These are phyloP conservation scores for Poeciliopsis retropinna DNA, from an alignment of 2,113 vertebrate genomes.

Conservation along the genomic window DNA sequence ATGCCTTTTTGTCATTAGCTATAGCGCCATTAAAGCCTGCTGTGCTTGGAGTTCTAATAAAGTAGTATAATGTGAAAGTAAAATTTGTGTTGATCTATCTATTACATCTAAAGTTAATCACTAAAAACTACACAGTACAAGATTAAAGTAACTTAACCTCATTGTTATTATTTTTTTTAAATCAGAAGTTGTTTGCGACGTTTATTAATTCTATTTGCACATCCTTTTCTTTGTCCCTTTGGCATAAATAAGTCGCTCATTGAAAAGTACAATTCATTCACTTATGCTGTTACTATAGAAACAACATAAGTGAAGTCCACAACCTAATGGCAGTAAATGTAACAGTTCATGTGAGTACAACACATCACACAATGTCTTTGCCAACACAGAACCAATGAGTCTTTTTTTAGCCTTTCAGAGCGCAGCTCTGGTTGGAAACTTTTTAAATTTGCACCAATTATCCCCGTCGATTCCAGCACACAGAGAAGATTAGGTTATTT, in stretches of 20 bases:
- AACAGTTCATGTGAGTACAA: conserved; percentile 17
- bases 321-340: conserved; percentile 30
- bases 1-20: conserved; percentile 4
- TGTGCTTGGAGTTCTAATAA: conserved; percentile 58
- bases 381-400: background rate
- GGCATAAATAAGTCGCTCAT: conserved; percentile 20
- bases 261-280: conserved; percentile 20
- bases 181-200: conserved; percentile 15
- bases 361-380: conserved; percentile 12
- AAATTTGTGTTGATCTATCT: conserved; percentile 9
- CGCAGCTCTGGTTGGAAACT: conserved; percentile 22
- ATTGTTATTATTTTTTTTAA: background rate
- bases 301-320: conserved; percentile 26
- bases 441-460: conserved; percentile 32
- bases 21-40: background rate
- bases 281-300: conserved; percentile 50
- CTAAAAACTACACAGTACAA: background rate
- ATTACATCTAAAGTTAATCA: background rate
- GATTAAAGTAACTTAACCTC: conserved; percentile 19
- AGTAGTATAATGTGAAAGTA: conserved; percentile 40
- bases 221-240: conserved; percentile 49
- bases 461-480: conserved; percentile 42
- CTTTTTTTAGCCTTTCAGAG: conserved; percentile 1
- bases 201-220: conserved; percentile 37
- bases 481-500: conserved; percentile 53